Base-by-base conservation (phyloP, 2,113 vertebrate genomes). In the Ranitomeya imitator region DNA sequence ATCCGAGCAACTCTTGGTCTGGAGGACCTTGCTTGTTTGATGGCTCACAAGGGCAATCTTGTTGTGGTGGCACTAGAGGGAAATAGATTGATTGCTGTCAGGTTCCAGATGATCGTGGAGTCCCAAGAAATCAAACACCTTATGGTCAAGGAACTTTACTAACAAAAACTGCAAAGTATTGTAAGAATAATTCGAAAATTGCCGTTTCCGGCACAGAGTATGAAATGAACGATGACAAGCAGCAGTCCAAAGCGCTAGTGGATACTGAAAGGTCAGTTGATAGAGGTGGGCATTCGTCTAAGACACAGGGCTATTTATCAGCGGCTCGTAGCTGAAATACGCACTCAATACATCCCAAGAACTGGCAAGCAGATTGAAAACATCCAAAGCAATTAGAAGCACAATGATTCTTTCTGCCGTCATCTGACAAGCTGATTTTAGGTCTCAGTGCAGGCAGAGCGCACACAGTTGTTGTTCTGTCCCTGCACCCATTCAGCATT, bases 371-470 rank as follows among this genome's bases (percentile, higher is more conserved):
- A 78, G 85, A 86, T 45, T 78, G 67, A 77, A 86, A 86, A 86
- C 85, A 86, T 86, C 85, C 85, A 86, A 61, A 86, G 73, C 85
- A 77, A 86, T 86, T 86, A 86, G 59, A 52, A 37, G 73, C 85
- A 86, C 85, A 86, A 77, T 78, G 73, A 76, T 23, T 61, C 85
- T 78, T 63, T 86, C 85, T 86, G 85, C 55, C 57, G 31, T 61
- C 69, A 51, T 86, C 59, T 51, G 57, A 78, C 73, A 51, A 83
- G 80, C 26, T 65, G 80, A 51, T 83, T 83, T 65, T 65, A n/a
- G 14, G 80, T 83, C 31, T 67, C 18, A 45, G 37, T 9, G 37
- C 80, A 21, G 37, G 63, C 63, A 23, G 61, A 67, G 37, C 6
- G 63, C 61, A 26, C 51, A 83, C 81, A 83, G 81, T 83, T 83